A percentile compares a stretch with the other conserved stretches of the same genome.
Conservation (phyloP, 2,888 invertebrate genomes). For the Podabrus alpinus region DNA sequence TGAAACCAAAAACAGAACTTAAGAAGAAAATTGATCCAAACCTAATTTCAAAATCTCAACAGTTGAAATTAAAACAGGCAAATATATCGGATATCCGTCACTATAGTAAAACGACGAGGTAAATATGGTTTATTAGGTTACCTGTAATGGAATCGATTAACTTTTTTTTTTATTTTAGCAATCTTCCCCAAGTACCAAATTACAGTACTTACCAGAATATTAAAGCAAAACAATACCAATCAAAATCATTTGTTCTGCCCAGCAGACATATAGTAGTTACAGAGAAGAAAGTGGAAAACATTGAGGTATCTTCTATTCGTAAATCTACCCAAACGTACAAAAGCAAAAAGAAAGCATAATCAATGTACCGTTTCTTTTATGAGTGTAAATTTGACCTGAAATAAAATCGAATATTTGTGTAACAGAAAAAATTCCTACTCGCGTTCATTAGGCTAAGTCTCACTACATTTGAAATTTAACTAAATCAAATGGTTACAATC, state of each 20-base stretch:
- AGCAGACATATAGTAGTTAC: neutral
- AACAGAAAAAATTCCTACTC: neutral
- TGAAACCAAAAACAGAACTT: slow-evolving; percentile 14
- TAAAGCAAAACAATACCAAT: slow-evolving; percentile 24
- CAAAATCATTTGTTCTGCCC: slow-evolving; percentile 34
- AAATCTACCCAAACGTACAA: neutral
- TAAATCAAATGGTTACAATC: too few relatives aligned
- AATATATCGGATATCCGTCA: neutral
- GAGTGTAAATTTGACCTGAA: neutral
- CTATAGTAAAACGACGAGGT: slow-evolving; percentile 35
- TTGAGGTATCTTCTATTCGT: neutral
- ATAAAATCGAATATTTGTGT: neutral
- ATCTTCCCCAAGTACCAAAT: slow-evolving; percentile 24
- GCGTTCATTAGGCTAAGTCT: too few relatives aligned
- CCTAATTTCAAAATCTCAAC: neutral
- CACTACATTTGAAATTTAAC: too few relatives aligned
- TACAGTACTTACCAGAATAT: neutral
- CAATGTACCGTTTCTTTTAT: neutral
- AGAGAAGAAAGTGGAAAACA: neutral
- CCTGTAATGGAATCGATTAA: neutral
- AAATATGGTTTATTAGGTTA: neutral
- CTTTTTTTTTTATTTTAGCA: slow-evolving; percentile 17
- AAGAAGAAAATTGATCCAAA: neutral
- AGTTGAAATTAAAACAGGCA: neutral
- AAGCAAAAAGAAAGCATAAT: neutral